Evolutionary conservation across 2,888 invertebrate species (phyloP).

Genomic region (Helicoverpa assulta): DNA sequence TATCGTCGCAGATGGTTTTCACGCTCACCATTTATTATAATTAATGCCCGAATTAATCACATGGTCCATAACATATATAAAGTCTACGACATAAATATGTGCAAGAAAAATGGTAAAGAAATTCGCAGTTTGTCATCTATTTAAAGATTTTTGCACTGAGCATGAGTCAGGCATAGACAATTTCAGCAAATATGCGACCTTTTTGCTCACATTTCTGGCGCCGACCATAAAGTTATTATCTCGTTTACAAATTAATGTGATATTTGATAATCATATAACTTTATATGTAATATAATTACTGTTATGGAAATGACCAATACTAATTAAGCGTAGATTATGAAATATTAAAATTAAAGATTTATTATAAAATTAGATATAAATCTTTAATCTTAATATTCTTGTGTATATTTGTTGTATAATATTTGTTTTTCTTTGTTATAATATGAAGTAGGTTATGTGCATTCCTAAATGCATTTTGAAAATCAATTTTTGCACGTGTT

Average conservation of each 20-base stretch:
- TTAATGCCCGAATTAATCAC: too few relatives aligned
- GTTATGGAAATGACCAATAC: slow-evolving; percentile 60
- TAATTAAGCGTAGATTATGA: slow-evolving; percentile 36
- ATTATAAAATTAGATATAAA: neutral
- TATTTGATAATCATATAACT: slow-evolving; percentile 50
- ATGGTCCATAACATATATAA: too few relatives aligned
- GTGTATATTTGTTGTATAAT: neutral
- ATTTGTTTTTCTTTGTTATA: slow-evolving; percentile 1
- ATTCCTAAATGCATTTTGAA: slow-evolving; percentile 13
- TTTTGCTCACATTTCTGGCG: neutral
- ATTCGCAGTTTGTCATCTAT: neutral
- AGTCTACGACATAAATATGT: neutral
- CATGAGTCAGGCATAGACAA: neutral
- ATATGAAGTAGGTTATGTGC: neutral
- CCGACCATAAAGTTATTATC: slow-evolving; percentile 33
- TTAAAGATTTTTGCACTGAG: neutral
- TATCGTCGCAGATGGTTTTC: too few relatives aligned
- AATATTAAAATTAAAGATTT: neutral
- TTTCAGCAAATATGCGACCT: neutral
- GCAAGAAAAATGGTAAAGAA: neutral
- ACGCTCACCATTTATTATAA: too few relatives aligned
- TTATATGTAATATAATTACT: slow-evolving; percentile 34
- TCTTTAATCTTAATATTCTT: slow-evolving; percentile 5
- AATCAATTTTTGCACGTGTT: neutral
- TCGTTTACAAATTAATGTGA: slow-evolving; percentile 58